These are phyloP conservation scores for Dione vanillae DNA, from an alignment of 2,888 invertebrate genomes.

Conservation along the genomic window DNA sequence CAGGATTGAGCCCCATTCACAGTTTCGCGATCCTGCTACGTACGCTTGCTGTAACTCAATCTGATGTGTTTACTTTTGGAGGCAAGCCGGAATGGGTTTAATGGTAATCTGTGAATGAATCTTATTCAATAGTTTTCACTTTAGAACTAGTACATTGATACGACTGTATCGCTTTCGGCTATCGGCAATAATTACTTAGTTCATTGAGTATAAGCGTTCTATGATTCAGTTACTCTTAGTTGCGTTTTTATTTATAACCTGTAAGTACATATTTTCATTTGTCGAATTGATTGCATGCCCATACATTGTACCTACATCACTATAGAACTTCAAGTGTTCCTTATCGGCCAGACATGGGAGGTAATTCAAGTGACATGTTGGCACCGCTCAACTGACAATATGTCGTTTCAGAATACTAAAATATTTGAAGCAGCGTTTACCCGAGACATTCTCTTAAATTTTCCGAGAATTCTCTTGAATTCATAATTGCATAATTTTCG, in stretches of 20 bases:
- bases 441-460: conserved; percentile 24
- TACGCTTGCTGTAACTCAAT: conserved; percentile 59
- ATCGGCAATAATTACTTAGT: background rate
- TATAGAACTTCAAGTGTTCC: conserved; percentile 39
- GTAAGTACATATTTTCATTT: background rate
- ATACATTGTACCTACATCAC: background rate
- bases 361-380: conserved; percentile 52
- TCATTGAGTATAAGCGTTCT: background rate
- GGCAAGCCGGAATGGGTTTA: conserved; percentile 57
- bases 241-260: background rate
- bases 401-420: conserved; percentile 52
- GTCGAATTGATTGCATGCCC: background rate
- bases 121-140: conserved; percentile 45
- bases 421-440: conserved; percentile 15
- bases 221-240: background rate
- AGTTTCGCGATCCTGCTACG: conserved; percentile 50
- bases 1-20: conserved; percentile 54
- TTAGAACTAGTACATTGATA: conserved; percentile 19
- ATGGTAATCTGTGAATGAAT: conserved; percentile 52
- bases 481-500: background rate
- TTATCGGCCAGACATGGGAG: conserved; percentile 44
- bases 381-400: conserved; percentile 39
- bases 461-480: conserved; percentile 10
- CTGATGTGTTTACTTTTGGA: conserved; percentile 64
- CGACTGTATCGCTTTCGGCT: conserved; percentile 31